phyloP scores from a whole-genome alignment of 2,113 vertebrate species.

The Rhynchomys soricoides region DNA sequence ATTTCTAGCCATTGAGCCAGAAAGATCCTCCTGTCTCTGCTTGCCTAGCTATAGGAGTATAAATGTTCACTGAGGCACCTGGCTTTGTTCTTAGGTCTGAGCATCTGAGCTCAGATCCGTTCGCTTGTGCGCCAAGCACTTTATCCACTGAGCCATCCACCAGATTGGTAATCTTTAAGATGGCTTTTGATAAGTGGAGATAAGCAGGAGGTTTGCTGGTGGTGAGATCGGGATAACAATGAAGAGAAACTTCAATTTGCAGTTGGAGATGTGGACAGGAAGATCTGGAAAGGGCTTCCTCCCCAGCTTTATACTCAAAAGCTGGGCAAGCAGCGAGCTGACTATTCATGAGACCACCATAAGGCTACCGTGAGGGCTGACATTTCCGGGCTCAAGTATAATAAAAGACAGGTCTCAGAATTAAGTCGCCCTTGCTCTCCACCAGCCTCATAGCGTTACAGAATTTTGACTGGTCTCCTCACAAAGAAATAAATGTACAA shows the following conservation, averaged over 20 bases:
- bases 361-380: background rate
- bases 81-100: background rate
- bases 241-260: background rate
- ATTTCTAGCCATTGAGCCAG: background rate
- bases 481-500: background rate
- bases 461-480: background rate
- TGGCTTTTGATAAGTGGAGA: background rate
- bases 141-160: background rate
- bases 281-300: background rate
- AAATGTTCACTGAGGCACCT: background rate
- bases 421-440: background rate
- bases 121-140: no score
- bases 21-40: background rate
- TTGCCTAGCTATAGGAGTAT: background rate
- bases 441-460: background rate
- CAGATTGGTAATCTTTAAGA: background rate
- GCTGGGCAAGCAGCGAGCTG: no score
- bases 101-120: background rate
- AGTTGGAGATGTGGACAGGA: background rate
- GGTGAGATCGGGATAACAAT: background rate
- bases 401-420: background rate
- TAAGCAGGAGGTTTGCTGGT: background rate
- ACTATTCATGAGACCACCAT: background rate
- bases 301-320: background rate
- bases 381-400: background rate